A percentile compares a stretch with the other conserved stretches of the same genome.
Conservation (phyloP, 1,140 invertebrate genomes). For the Dendroctonus valens region DNA sequence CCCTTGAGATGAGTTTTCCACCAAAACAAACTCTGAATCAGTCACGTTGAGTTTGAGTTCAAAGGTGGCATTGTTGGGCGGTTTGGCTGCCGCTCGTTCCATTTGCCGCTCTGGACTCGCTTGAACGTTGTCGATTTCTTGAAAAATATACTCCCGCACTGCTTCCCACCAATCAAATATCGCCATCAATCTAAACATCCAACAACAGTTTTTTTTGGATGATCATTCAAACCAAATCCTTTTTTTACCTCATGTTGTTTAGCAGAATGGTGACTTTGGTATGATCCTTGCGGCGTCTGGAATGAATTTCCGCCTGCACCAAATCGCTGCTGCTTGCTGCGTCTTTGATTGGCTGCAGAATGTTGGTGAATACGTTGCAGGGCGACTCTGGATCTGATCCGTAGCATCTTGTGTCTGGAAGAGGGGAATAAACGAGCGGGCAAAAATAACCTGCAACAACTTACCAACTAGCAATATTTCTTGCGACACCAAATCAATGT, state of each 20-base stretch:
- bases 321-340: constrained; percentile 53
- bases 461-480: constrained; percentile 88
- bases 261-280: constrained; percentile 86
- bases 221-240: not conserved
- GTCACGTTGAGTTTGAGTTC: constrained; percentile 93
- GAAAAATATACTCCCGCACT: constrained; percentile 75
- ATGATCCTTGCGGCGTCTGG: constrained; percentile 66
- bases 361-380: constrained; percentile 84
- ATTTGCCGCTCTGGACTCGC: constrained; percentile 39
- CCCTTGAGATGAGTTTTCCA: constrained; percentile 83
- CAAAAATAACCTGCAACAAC: constrained; percentile 45
- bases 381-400: constrained; percentile 66
- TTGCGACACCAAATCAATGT: constrained; percentile 89
- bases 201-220: not conserved
- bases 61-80: constrained; percentile 55
- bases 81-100: constrained; percentile 26
- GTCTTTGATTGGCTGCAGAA: constrained; percentile 74
- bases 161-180: constrained; percentile 93
- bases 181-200: constrained; percentile 69
- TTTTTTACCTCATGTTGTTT: constrained; percentile 76
- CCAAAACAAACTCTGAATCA: constrained; percentile 91
- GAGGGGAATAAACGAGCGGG: not conserved
- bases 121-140: constrained; percentile 44
- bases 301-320: constrained; percentile 85
- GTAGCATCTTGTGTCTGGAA: constrained; percentile 46